Conservation (phyloP, 2,797 vertebrate genomes). For the Monodelphis domestica region DNA sequence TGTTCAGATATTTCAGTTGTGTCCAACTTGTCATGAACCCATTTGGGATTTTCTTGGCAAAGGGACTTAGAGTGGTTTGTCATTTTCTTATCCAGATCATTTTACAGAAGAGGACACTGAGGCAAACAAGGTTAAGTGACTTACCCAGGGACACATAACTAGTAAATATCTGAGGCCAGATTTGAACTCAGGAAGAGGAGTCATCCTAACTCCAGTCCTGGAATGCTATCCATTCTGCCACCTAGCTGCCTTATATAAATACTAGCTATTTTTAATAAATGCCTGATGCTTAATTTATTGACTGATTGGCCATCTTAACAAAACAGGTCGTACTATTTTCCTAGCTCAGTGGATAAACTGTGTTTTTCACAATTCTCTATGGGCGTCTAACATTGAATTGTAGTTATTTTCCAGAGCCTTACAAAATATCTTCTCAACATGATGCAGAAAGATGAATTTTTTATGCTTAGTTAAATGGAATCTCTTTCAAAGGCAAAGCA, state of each 20-base stretch:
- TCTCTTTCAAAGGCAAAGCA: neutral
- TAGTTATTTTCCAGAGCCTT: conserved; percentile 42
- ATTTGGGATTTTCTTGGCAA: too few relatives aligned
- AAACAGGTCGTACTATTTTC: neutral
- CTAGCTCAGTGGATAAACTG: neutral
- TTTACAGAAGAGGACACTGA: too few relatives aligned
- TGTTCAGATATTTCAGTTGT: too few relatives aligned
- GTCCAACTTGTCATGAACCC: too few relatives aligned
- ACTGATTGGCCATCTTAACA: neutral
- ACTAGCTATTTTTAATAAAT: neutral
- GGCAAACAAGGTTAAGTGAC: too few relatives aligned
- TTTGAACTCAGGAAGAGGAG: too few relatives aligned
- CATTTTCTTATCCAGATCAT: too few relatives aligned
- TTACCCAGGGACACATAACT: too few relatives aligned
- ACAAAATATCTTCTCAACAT: conserved; percentile 31
- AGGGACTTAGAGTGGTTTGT: too few relatives aligned
- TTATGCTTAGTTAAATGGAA: conserved; percentile 13
- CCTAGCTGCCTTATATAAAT: neutral
- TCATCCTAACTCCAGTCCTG: too few relatives aligned
- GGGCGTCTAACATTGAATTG: neutral
- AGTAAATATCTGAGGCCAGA: too few relatives aligned
- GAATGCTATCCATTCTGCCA: too few relatives aligned
- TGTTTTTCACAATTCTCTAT: neutral
- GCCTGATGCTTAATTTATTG: neutral
- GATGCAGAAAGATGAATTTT: conserved; percentile 27